Evolutionary conservation across 2,113 vertebrate genomes (phyloP), one percentile per base, ranked within the genome.

Genomic region (Dolichallabes microphthalmus): DNA sequence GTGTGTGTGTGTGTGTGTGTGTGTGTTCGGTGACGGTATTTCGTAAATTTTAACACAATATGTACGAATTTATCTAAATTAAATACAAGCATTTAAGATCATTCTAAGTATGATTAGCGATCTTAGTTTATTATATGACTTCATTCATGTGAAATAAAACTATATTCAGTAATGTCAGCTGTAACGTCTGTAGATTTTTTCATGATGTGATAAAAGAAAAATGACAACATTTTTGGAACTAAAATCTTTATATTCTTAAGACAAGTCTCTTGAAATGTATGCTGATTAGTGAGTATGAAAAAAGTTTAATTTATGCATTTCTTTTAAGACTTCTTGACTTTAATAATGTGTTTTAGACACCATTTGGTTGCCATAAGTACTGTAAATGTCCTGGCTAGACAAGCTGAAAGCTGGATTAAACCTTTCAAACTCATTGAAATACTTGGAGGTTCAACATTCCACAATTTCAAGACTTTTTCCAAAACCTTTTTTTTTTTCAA

Each of bases 1-100:
- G 69, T 82, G 71, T 55, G 53, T 73, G 71, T 82, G 77, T 69
- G 75, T 80, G n/a, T 63, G 69, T 82, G 76, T 84, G 81, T 5
- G 14, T 60, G 35, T 3, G 20, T 39, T 39, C 15, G 22, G 9
- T 1, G 19, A 22, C 8, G 4, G 32, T 4, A 6, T 5, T 69
- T 17, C 19, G 17, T 20, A 20, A 69, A 30, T 30, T 66, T 12
- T 45, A 20, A 69, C 66, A 69, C 17, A 66, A 35, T 35, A 19
- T 69, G 27, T 14, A 68, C 5, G n/a, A 64, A 64, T 27, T 27
- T 13, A 14, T 64, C 25, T 64, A 3, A 74, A 74, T 50, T 50
- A 50, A 74, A 64, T 27, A 27, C 20, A 61, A 61, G 45, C 45
- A 45, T 45, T 45, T 45, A 61, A 25, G 60, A 10, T 27, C 25